Base-by-base conservation (phyloP, 2,797 vertebrate genomes). In the Loriculus beryllinus region DNA sequence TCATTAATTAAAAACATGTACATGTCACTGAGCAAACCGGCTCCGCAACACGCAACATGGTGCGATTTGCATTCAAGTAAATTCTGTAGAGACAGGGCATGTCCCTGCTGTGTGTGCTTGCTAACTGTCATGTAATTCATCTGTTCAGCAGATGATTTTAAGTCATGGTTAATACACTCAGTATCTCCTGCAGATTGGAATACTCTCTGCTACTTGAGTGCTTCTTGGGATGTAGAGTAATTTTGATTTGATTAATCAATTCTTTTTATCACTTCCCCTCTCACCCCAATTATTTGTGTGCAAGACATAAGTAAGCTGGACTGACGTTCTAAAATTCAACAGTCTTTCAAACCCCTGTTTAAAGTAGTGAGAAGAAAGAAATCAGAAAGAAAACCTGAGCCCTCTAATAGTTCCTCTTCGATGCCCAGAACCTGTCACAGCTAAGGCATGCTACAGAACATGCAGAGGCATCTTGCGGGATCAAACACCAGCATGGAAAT, bases 1-100 rank as follows among this genome's bases (percentile, higher is more conserved):
- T 69, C 15, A 1, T 39, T 59, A 63, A 67, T 9, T 15, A 86
- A 20, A 64, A 6, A 47, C 3, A 52, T 6, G 2, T 28, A 10
- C 1, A 0, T 28, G 52, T 7, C 43, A 13, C 22, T 29, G 64
- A 86, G 47, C 47, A 54, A 86, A 92, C 47, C 52, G 52, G 47
- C 67, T 35, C 57, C 1, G 0, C 12, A 40, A n/a, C 8, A 3
- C 1, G 4, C n/a, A 71, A 5, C 3, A 2, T 1, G 1, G 39
- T 3, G 1, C 56, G 26, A 67, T 64, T 35, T 70, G 48, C 25
- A 13, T 33, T 77, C 23, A 19, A 12, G 16, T 43, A 49, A 52
- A 33, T 54, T 51, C 64, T 68, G 45, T 1, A 57, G 47, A 63
- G 43, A 45, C 23, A 9, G 16, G 3, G 45, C 54, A 33, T 0